phyloP scores from a whole-genome alignment of 2,888 invertebrate species.

The Lasioglossum pauxillum region DNA sequence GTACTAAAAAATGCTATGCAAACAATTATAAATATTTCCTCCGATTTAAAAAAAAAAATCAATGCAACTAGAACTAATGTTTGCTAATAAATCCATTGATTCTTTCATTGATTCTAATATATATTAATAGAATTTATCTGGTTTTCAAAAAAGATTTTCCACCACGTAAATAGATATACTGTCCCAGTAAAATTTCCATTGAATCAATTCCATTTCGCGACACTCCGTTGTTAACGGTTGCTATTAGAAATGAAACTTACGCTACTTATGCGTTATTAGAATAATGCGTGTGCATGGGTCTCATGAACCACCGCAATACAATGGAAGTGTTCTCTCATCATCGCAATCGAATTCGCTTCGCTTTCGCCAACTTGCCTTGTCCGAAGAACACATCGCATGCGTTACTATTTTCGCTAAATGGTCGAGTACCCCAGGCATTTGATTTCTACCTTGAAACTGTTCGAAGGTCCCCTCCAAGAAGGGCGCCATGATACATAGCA shows the following conservation, averaged over 20 bases:
- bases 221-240: slow-evolving; percentile 27
- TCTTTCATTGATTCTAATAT: slow-evolving; percentile 14
- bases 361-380: slow-evolving; percentile 20
- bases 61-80: neutral
- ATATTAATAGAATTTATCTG: slow-evolving; percentile 13
- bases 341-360: slow-evolving; percentile 32
- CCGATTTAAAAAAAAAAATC: neutral
- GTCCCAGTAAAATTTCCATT: slow-evolving; percentile 23
- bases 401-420: slow-evolving; percentile 67
- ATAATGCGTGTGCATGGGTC: slow-evolving; percentile 58
- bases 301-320: slow-evolving; percentile 35
- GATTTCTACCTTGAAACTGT: slow-evolving; percentile 78
- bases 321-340: slow-evolving; percentile 58
- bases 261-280: slow-evolving; percentile 58
- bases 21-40: neutral
- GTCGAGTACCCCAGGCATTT: slow-evolving; percentile 69
- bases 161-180: slow-evolving; percentile 13
- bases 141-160: slow-evolving; percentile 16
- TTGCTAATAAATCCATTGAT: neutral
- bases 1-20: neutral
- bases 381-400: slow-evolving; percentile 47
- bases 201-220: slow-evolving; percentile 55
- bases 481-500: slow-evolving; percentile 55
- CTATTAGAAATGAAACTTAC: slow-evolving; percentile 66
- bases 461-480: slow-evolving; percentile 74